phyloP scores from a whole-genome alignment of 2,888 invertebrate species.

The Neelides folsomi region DNA sequence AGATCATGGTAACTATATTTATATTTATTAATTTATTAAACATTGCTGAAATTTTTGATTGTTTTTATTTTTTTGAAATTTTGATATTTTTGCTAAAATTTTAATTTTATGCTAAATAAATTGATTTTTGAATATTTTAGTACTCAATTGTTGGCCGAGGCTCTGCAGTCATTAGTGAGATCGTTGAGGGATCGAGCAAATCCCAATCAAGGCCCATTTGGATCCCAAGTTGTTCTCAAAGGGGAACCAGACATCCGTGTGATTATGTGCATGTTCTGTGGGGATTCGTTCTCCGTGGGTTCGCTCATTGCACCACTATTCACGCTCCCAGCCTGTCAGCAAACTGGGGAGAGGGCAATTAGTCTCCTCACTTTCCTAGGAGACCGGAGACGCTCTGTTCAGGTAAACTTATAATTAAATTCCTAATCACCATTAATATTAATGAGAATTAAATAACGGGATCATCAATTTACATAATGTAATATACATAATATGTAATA shows the following conservation, averaged over 20 bases:
- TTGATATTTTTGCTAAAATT: no score
- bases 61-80: no score
- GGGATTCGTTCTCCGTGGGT: conserved; percentile 65
- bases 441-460: neutral
- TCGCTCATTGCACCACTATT: conserved; percentile 76
- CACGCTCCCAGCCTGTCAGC: conserved; percentile 71
- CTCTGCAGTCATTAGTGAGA: conserved; percentile 19
- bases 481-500: no score
- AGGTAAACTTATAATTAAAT: conserved; percentile 18
- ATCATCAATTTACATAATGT: no score
- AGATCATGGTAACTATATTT: conserved; percentile 16
- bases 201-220: conserved; percentile 30
- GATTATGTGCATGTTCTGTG: conserved; percentile 92
- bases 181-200: conserved; percentile 29
- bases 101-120: no score
- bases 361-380: conserved; percentile 80
- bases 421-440: neutral
- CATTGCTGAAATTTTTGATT: no score
- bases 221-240: conserved; percentile 25
- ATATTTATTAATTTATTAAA: neutral
- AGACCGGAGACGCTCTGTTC: conserved; percentile 30
- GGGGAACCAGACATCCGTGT: conserved; percentile 44
- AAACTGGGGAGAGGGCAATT: conserved; percentile 72
- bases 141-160: conserved; percentile 27
- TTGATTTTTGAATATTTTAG: conserved; percentile 8